Conservation (phyloP, 2,113 vertebrate species). For the Spea bombifrons region DNA sequence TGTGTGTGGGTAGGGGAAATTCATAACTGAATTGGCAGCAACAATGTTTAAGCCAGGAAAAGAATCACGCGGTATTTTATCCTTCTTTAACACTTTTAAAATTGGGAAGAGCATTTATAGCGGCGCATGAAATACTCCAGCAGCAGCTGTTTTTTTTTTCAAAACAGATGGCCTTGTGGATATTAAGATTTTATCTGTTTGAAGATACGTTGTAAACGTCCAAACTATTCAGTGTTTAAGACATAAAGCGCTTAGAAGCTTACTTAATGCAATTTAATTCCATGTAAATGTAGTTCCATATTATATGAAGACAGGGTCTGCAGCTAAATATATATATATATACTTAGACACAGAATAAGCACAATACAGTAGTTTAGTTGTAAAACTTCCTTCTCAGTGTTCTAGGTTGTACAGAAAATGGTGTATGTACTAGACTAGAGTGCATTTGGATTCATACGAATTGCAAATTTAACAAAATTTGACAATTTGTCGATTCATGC, state of each 20-base stretch:
- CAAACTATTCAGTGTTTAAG: constrained; percentile 23
- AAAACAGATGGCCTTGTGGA: constrained; percentile 35
- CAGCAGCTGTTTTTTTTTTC: constrained; percentile 25
- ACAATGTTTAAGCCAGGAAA: constrained; percentile 17
- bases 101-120: constrained; percentile 40
- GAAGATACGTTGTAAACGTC: constrained; percentile 19
- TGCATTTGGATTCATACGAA: no score
- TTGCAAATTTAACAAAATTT: no score
- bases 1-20: not conserved
- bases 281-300: not conserved
- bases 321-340: no score
- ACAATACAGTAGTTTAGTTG: no score
- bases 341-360: no score
- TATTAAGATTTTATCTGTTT: constrained; percentile 33
- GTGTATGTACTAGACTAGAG: no score
- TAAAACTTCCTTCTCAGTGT: no score
- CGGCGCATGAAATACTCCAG: constrained; percentile 37
- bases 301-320: not conserved
- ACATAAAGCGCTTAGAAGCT: constrained; percentile 28
- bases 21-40: not conserved
- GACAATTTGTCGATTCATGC: no score
- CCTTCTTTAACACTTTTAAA: constrained; percentile 20
- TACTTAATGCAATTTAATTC: constrained; percentile 20
- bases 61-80: constrained; percentile 6
- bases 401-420: no score